phyloP scores from a whole-genome alignment of 2,888 invertebrate species.

The Pseudococcus longispinus region DNA sequence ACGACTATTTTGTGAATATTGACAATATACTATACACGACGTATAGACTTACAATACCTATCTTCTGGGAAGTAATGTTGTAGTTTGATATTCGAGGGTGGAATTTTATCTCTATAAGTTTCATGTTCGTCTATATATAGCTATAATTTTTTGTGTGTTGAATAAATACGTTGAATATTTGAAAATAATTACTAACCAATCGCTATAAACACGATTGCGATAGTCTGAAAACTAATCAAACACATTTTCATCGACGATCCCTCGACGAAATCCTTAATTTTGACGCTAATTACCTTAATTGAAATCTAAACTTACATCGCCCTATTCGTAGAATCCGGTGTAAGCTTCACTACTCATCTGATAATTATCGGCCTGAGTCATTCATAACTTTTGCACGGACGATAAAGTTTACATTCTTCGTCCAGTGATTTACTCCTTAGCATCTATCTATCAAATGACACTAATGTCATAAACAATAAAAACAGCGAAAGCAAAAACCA shows the following conservation, averaged over 20 bases:
- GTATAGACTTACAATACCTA: background rate
- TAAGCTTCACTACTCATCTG: background rate
- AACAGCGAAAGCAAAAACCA: slow-evolving; percentile 36
- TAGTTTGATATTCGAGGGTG: background rate
- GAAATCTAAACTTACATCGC: background rate
- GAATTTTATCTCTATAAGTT: background rate
- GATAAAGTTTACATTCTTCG: slow-evolving; percentile 29
- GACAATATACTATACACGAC: too few relatives aligned
- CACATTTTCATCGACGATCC: background rate
- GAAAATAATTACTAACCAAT: background rate
- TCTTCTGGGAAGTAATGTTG: background rate
- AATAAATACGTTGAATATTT: background rate
- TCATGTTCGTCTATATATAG: background rate
- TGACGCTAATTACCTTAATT: background rate
- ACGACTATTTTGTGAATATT: background rate
- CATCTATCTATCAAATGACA: slow-evolving; percentile 40
- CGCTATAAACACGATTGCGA: background rate
- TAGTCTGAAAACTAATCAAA: background rate
- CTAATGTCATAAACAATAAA: slow-evolving; percentile 46
- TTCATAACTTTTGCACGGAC: slow-evolving; percentile 39
- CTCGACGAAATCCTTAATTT: background rate
- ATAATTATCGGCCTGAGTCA: slow-evolving; percentile 44
- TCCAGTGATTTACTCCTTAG: slow-evolving; percentile 22
- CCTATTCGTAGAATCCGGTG: background rate
- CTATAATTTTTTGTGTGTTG: background rate